These are phyloP conservation scores for Tetranychus cinnabarinus DNA, from an alignment of 1,140 invertebrate species.

Conservation along the genomic window DNA sequence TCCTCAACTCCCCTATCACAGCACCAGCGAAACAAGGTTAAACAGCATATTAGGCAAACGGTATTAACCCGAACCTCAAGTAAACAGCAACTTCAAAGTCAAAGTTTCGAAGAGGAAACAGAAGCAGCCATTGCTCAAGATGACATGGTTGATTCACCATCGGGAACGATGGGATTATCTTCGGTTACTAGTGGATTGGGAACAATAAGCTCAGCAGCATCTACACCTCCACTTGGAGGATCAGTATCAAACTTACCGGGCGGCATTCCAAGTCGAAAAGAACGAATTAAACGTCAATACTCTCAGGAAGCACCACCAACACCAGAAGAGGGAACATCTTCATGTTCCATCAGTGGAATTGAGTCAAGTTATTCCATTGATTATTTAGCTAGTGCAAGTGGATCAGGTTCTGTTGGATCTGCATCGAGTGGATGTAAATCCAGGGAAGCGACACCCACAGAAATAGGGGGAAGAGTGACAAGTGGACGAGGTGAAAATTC, in stretches of 20 bases:
- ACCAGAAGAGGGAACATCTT: not conserved
- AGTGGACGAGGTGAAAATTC: not conserved
- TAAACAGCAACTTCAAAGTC: constrained; percentile 28
- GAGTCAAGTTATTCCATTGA: not conserved
- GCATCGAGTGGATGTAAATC: not conserved
- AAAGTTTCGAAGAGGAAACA: constrained; percentile 33
- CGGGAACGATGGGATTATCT: not conserved
- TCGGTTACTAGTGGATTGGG: constrained; percentile 14
- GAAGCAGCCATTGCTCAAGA: constrained; percentile 28
- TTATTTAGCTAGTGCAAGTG: not conserved
- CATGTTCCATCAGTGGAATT: not conserved
- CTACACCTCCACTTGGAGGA: not conserved
- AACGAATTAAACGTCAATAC: not conserved
- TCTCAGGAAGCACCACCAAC: not conserved
- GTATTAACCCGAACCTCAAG: constrained; percentile 51
- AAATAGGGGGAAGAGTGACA: not conserved
- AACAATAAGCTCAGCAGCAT: not conserved
- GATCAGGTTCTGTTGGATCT: not conserved
- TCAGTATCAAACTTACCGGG: not conserved
- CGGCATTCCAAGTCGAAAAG: constrained; percentile 8
- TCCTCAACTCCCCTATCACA: constrained; percentile 19
- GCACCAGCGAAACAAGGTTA: constrained; percentile 39
- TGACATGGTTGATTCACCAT: constrained; percentile 19
- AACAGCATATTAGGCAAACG: constrained; percentile 68
- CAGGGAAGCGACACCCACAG: not conserved